phyloP scores from a whole-genome alignment of 2,113 vertebrate genomes.

The Heliornis fulica region DNA sequence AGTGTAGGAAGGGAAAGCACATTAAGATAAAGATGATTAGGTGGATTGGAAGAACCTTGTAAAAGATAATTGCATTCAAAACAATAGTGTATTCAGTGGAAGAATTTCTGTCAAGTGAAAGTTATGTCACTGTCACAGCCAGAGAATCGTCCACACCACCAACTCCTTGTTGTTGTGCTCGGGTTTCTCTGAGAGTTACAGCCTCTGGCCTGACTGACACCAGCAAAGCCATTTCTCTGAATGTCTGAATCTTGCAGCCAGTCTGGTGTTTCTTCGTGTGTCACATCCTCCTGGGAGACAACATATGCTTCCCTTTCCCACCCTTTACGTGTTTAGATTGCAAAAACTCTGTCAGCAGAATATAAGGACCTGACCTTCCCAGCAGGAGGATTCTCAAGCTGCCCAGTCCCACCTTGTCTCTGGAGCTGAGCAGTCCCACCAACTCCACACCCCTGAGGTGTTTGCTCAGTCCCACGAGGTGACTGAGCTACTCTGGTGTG shows the following conservation, averaged over 20 bases:
- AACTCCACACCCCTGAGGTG: not conserved
- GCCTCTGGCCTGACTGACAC: constrained; percentile 33
- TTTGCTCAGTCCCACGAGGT: not conserved
- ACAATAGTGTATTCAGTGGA: not conserved
- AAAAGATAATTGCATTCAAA: constrained; percentile 56
- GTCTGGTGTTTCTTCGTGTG: constrained; percentile 12
- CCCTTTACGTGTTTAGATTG: constrained; percentile 33
- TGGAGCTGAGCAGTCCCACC: not conserved
- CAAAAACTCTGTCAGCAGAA: not conserved
- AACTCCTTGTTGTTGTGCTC: not conserved
- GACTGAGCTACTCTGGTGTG: not conserved
- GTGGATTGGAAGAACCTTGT: constrained; percentile 46
- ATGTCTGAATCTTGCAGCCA: constrained; percentile 30
- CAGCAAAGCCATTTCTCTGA: constrained; percentile 24
- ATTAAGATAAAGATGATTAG: constrained; percentile 61
- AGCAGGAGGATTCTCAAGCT: not conserved
- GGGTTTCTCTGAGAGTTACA: not conserved
- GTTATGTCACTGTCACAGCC: not conserved
- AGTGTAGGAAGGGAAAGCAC: constrained; percentile 41
- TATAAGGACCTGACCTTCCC: not conserved
- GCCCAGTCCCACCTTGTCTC: not conserved
- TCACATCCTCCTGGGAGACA: constrained; percentile 42
- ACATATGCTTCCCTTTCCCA: constrained; percentile 45
- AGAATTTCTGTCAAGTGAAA: constrained; percentile 9
- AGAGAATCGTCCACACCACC: not conserved